A percentile compares a stretch with the other conserved stretches of the same genome.
Conservation (phyloP, 2,888 invertebrate species). For the Drosophila buzzatii region DNA sequence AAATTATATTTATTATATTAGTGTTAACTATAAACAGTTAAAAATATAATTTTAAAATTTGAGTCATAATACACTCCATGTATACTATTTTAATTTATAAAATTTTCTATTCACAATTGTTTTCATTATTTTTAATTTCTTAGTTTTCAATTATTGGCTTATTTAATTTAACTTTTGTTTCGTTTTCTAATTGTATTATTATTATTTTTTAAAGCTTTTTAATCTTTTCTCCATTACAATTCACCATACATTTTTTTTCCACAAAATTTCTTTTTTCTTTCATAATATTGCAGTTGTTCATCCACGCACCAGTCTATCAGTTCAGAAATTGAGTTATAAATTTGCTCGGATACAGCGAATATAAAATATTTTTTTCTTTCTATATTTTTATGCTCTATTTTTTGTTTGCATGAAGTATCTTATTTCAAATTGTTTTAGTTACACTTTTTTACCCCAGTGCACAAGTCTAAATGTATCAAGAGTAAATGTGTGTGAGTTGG, state of each 20-base stretch:
- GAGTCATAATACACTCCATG: too few species aligned
- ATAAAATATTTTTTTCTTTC: constrained; percentile 1
- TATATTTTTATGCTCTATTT: constrained; percentile 16
- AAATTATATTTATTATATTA: too few species aligned
- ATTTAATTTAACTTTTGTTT: too few species aligned
- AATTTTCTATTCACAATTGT: too few species aligned
- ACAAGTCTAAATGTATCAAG: constrained; percentile 34
- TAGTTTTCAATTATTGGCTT: too few species aligned
- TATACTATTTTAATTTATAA: too few species aligned
- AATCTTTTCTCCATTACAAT: too few species aligned
- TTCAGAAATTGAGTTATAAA: constrained; percentile 56
- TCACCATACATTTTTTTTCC: neutral
- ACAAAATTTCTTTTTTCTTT: neutral
- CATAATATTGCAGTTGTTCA: neutral
- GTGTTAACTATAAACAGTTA: too few species aligned
- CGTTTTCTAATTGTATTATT: neutral
- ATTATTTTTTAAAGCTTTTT: neutral
- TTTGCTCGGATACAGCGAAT: constrained; percentile 33
- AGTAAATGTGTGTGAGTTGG: constrained; percentile 14
- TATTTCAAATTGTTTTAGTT: constrained; percentile 70
- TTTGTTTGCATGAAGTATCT: constrained; percentile 48
- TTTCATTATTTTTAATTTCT: too few species aligned
- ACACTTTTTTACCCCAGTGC: constrained; percentile 39
- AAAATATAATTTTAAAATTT: too few species aligned
- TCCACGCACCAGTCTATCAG: constrained; percentile 2